A percentile compares a stretch with the other conserved stretches of the same genome.
Conservation (phyloP, 2,888 invertebrate genomes). For the Spilarctia lutea region DNA sequence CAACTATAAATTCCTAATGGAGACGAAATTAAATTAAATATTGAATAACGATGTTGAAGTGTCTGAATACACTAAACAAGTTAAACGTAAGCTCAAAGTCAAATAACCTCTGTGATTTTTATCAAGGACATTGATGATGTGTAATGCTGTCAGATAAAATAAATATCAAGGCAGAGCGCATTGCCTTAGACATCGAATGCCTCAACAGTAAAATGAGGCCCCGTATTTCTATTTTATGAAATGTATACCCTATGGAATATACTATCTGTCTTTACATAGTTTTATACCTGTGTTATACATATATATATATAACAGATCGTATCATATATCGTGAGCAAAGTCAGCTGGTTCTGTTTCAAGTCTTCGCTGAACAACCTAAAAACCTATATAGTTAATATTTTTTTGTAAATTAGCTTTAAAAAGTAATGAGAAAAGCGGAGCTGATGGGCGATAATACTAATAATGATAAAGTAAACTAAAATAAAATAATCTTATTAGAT, state of each 20-base stretch:
- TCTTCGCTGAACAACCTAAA: background rate
- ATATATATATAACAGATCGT: background rate
- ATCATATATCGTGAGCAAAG: background rate
- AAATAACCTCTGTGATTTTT: background rate
- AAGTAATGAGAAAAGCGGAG: no score
- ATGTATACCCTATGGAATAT: background rate
- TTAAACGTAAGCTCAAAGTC: no score
- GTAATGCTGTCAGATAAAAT: background rate
- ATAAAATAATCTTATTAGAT: background rate
- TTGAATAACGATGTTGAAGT: no score
- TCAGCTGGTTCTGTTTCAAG: background rate
- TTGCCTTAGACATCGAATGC: background rate
- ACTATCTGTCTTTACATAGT: no score
- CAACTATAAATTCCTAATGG: no score
- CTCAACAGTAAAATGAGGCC: background rate
- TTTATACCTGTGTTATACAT: no score
- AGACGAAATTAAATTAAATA: no score
- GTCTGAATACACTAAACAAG: no score
- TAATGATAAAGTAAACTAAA: no score
- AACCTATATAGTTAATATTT: no score
- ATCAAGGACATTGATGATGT: background rate
- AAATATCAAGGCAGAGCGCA: background rate
- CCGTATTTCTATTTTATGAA: background rate
- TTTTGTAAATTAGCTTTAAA: no score
- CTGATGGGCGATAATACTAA: no score